These are phyloP conservation scores for Aphyosemion australe DNA, from an alignment of 2,113 vertebrate species.

Conservation along the genomic window DNA sequence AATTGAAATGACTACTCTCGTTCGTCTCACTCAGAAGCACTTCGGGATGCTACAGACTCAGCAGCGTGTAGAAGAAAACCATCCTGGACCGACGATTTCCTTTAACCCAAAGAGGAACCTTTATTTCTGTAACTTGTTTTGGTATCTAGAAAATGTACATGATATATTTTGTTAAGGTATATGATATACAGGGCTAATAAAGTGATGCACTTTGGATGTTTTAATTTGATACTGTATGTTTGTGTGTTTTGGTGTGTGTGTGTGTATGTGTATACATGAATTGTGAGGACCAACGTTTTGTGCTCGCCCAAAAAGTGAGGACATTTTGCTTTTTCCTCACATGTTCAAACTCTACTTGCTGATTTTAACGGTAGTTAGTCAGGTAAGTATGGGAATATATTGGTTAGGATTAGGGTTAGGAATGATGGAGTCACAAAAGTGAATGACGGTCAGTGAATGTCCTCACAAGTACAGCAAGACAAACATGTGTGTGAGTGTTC, in stretches of 20 bases:
- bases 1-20: no score
- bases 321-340: no score
- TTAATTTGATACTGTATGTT: slow-evolving; percentile 31
- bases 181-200: slow-evolving; percentile 70
- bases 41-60: slow-evolving; percentile 58
- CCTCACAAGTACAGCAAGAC: no score
- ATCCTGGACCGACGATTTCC: slow-evolving; percentile 26
- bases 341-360: no score
- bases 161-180: slow-evolving; percentile 57
- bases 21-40: slow-evolving; percentile 74
- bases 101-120: slow-evolving; percentile 39
- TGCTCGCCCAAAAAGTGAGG: no score
- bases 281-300: no score
- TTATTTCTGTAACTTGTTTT: slow-evolving; percentile 39
- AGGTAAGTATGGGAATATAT: no score
- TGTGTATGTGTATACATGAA: neutral
- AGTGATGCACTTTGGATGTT: slow-evolving; percentile 77
- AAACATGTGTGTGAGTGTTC: slow-evolving; percentile 3
- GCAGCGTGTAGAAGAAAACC: slow-evolving; percentile 33
- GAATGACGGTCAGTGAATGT: no score
- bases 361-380: no score
- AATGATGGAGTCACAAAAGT: no score
- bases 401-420: no score
- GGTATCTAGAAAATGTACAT: slow-evolving; percentile 46
- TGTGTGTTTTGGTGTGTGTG: slow-evolving; percentile 9